phyloP scores from a whole-genome alignment of 2,797 vertebrate genomes.

The Falco novaeseelandiae region DNA sequence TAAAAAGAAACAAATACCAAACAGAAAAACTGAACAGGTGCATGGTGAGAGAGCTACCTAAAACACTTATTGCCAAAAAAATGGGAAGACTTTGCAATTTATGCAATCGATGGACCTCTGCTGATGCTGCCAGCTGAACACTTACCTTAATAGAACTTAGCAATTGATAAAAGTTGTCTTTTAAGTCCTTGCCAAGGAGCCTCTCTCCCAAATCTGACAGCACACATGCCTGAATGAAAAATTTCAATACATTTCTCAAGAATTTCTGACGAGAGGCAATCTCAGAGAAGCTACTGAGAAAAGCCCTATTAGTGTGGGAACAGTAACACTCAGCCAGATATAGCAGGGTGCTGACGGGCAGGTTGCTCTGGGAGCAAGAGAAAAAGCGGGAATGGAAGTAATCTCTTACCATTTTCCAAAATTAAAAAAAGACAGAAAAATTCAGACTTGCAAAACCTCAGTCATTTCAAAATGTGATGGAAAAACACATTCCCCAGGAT shows the following conservation, averaged over 20 bases:
- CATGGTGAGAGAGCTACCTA: not conserved
- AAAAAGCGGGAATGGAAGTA: not conserved
- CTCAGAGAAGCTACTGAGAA: not conserved
- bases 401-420: not conserved
- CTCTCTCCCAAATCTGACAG: not conserved
- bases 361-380: not conserved
- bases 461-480: not conserved
- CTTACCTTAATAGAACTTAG: not conserved
- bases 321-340: not conserved
- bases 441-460: not conserved
- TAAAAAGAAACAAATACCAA: not conserved
- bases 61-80: not conserved
- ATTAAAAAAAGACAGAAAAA: not conserved
- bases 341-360: not conserved
- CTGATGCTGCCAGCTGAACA: not conserved
- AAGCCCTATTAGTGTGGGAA: not conserved
- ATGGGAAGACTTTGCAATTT: not conserved
- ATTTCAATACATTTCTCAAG: not conserved
- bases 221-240: not conserved
- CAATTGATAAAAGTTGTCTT: not conserved
- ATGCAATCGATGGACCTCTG: not conserved
- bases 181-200: not conserved
- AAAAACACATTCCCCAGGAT: not conserved
- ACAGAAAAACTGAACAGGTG: not conserved
- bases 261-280: not conserved